Evolutionary conservation across 2,797 vertebrate genomes (phyloP), one percentile per base, ranked within the genome.

Genomic region (Cirrhinus mrigala): DNA sequence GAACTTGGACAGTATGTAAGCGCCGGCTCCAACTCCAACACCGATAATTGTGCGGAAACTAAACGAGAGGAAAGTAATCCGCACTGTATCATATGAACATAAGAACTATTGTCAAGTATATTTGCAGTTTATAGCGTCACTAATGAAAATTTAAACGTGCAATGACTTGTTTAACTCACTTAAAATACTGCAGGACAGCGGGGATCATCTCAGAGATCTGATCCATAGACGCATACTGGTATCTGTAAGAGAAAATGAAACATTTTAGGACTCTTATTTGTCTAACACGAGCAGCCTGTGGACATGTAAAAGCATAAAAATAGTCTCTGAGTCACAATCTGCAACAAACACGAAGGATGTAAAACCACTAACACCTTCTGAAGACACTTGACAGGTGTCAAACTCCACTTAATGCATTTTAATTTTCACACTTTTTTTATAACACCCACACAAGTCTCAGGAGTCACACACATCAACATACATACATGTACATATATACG

Each of bases 151-250:
- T 27, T 20, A 12, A 70, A 56, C 52, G n/a, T 24, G 11, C 16
- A 6, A 6, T 16, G 27, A 64, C 16, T 44, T 62, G 27, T 22
- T 27, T 7, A 24, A 95, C 97, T 97, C 92, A 98, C 97, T 97
- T 97, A 92, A 98, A 96, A 87, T 96, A 97, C 92, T 97, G 96
- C 92, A 97, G 91, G 56, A 98, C 96, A 24, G 95, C 92, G 1
- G 97, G 97, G 82, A 98, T 95, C 96, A 97, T 98, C 90, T 98
- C 96, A 1, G 97, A 95, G 76, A 98, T 90, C 89, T 96, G 96
- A 88, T 98, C 97, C 97, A 97, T 96, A 82, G 97, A 94, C 0
- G 95, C 96, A 83, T 97, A 98, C 93, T 97, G 96, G 90, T 96
- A 97, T 70, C 97, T 98, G 69, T 20, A 4, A 74, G 11, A 18